Conservation (phyloP, 2,888 invertebrate species). For the Polyploca ridens region DNA sequence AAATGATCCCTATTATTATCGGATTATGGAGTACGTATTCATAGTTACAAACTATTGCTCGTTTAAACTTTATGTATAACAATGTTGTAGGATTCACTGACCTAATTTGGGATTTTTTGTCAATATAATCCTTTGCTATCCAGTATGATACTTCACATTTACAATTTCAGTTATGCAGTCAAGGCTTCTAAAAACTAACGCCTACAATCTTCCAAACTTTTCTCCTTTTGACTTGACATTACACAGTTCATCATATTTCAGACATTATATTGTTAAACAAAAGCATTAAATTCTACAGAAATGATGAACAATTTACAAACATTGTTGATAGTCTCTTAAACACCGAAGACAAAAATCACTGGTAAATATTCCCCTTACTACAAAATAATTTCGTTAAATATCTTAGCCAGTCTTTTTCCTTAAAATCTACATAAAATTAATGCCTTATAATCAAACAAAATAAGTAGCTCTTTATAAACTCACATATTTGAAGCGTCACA, state of each 20-base stretch:
- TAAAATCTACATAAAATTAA: conserved; percentile 45
- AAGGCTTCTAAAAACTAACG: background rate
- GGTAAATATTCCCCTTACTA: conserved; percentile 2
- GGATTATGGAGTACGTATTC: background rate
- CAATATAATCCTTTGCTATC: too few relatives aligned
- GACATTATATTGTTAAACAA: background rate
- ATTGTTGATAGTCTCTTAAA: background rate
- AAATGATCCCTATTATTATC: background rate
- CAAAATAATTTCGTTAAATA: conserved; percentile 60
- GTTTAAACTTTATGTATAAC: background rate
- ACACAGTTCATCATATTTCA: background rate
- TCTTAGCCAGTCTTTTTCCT: conserved; percentile 74
- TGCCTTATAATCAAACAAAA: conserved; percentile 16
- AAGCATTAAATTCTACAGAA: background rate
- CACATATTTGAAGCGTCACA: conserved; percentile 1
- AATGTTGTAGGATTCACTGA: background rate
- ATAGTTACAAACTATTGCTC: background rate
- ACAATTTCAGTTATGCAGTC: background rate
- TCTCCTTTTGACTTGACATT: background rate
- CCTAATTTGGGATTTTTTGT: background rate
- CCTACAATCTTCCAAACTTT: background rate
- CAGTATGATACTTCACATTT: background rate
- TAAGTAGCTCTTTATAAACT: conserved; percentile 7
- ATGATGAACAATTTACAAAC: background rate
- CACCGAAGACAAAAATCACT: background rate